Percentiles rank a stretch among this genome's conserved stretches.
These are phyloP conservation scores for Apamea sordens DNA, from an alignment of 2,888 invertebrate species.

Conservation along the genomic window DNA sequence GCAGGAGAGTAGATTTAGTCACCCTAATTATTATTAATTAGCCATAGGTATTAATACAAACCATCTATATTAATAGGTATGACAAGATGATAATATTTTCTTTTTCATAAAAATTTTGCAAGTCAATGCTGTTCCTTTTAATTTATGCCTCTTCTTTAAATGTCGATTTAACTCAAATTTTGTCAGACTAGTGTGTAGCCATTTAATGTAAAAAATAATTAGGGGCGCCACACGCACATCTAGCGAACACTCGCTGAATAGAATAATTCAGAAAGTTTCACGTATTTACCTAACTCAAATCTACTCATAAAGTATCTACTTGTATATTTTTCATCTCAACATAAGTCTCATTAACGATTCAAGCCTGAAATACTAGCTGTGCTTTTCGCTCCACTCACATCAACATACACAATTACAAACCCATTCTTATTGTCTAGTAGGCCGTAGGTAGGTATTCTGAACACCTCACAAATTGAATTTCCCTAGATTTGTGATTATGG, in stretches of 20 bases:
- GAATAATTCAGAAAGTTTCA: neutral
- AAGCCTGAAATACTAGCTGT: neutral
- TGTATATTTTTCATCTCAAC: neutral
- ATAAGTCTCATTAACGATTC: neutral
- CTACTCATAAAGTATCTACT: neutral
- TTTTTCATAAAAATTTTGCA: neutral
- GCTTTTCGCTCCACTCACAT: neutral
- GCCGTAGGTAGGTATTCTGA: neutral
- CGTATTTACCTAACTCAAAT: neutral
- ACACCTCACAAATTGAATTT: neutral
- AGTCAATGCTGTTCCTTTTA: neutral
- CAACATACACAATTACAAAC: neutral
- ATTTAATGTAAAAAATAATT: neutral
- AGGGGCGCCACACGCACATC: neutral
- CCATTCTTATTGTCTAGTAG: too few relatives aligned
- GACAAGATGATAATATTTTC: neutral
- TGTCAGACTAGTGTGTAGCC: neutral
- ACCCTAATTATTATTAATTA: constrained; percentile 2
- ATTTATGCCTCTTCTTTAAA: neutral
- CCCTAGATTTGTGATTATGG: neutral
- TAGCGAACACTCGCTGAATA: constrained; percentile 1
- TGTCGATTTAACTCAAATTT: neutral
- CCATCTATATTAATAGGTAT: neutral
- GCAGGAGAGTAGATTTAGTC: neutral
- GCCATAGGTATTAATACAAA: neutral